Evolutionary conservation across 2,888 invertebrate genomes (phyloP), one percentile per base, ranked within the genome.

Genomic region (Operophtera brumata): DNA sequence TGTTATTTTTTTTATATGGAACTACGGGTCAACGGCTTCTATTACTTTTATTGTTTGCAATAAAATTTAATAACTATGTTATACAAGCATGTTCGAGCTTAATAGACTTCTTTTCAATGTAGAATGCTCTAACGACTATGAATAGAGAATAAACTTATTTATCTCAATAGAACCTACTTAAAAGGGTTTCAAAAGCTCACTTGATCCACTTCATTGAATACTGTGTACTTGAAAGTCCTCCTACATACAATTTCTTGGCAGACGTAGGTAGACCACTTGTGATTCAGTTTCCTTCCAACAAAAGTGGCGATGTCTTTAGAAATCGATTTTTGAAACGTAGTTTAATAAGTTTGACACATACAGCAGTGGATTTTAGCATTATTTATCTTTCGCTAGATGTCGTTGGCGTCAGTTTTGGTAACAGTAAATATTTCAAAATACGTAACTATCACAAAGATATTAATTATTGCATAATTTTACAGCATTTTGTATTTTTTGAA

Each of bases 1-100:
- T 57, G 63, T 64, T 39, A 49, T 8, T 6, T 28, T 28, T 28
- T 41, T 36, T 44, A 47, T 55, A 34, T 36, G 36, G 47, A 52
- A 47, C 35, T 46, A 36, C 41, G 40, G 47, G 46, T 41, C 40
- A 41, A 26, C 12, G 30, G n/a, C 28, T 26, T 35, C 25, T 28
- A 20, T 35, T 32, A 11, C 8, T 43, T 49, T 9, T 37, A n/a
- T 41, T 20, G 34, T 40, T 12, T 46, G 13, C 36, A 13, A 13
- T 7, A 2, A 4, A 13, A n/a, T 40, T 47, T 32, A 34, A 34
- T 44, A 39, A 37, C 32, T 20, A 20, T 20, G 2, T 20, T 20
- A 20, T 20, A 20, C 20, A 20, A 4, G 4, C 10, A 32, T 43
- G 11, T 3, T 11, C 6, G 30, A 30, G 32, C 20, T 39, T 1